Base-by-base conservation (phyloP, 2,113 vertebrate species). In the Dipodomys spectabilis region DNA sequence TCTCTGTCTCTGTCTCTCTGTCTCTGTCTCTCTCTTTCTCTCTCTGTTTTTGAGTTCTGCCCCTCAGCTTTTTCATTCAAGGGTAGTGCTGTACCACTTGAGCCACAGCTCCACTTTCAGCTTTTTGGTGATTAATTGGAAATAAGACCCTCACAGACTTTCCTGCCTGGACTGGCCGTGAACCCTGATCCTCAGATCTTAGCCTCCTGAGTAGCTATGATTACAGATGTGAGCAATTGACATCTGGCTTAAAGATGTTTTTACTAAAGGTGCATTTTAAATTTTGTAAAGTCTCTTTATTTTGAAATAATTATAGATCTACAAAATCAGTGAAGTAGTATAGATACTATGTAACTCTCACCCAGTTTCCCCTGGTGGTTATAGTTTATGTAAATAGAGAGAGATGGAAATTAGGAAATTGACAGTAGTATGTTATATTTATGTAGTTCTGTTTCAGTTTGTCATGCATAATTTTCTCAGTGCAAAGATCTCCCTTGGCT, bases 291-390 rank as follows among this genome's bases (percentile, higher is more conserved):
- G 28, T 11, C 7, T 35, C 78, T 68, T 88, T 57, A 16, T 73
- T 81, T 92, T 73, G 28, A 92, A 69, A 77, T 75, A 74, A 77
- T 77, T 86, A 25, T 53, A 74, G 32, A 78, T 67, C 89, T 15
- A 73, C 1, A 60, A 62, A 93, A 90, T 80, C 73, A 72, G 23
- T 6, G 60, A 62, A 90, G 65, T 65, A 49, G 49, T 68, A 23
- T 20, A 80, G 5, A 8, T 90, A 64, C 30, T 45, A 0, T 5
- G 7, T 77, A 85, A 45, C 23, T 49, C 49, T 49, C 49, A 49
- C 49, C 8, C 49, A 49, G 12, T 35, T 88, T 85, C 23, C n/a
- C 49, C 7, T 22, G 71, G 32, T 18, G 20, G 25, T 90, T 86
- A n/a, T 1, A 53, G 64, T 91, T 95, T 83, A 73, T 32, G 22